Evolutionary conservation across 2,113 vertebrate genomes (phyloP).

Genomic region (Herpetotheres cachinnans): DNA sequence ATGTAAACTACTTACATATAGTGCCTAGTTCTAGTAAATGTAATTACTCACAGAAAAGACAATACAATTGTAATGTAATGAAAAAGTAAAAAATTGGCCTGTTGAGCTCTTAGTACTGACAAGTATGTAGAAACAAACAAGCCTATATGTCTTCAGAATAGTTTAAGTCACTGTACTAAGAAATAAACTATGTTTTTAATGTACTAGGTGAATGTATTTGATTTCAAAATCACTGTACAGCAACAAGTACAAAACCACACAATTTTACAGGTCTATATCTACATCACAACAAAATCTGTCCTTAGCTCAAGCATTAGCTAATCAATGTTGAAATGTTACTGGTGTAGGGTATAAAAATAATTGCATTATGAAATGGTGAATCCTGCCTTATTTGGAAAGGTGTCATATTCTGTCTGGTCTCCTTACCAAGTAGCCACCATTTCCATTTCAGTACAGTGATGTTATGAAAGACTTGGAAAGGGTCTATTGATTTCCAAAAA

Average conservation of each 20-base stretch:
- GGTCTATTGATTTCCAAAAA: neutral
- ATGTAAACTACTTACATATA: neutral
- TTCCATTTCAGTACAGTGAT: neutral
- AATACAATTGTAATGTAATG: neutral
- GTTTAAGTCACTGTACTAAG: neutral
- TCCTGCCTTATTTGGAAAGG: neutral
- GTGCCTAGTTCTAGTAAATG: neutral
- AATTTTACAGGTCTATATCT: neutral
- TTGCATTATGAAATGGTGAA: neutral
- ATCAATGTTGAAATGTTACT: neutral
- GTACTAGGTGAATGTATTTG: neutral
- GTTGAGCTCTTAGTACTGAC: neutral
- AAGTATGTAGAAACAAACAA: neutral
- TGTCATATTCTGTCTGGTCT: neutral
- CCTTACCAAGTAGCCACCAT: neutral
- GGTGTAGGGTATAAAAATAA: neutral
- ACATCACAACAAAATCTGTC: neutral
- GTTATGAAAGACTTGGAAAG: neutral
- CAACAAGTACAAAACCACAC: neutral
- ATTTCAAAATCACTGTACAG: neutral
- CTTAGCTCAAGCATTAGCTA: neutral
- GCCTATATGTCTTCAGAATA: neutral
- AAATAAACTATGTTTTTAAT: neutral
- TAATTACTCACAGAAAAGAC: neutral
- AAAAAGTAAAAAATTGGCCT: neutral